Percentiles rank a stretch among this genome's conserved stretches.
These are phyloP conservation scores for Pogonomyrmex barbatus DNA, from an alignment of 1,140 invertebrate species.

Conservation along the genomic window DNA sequence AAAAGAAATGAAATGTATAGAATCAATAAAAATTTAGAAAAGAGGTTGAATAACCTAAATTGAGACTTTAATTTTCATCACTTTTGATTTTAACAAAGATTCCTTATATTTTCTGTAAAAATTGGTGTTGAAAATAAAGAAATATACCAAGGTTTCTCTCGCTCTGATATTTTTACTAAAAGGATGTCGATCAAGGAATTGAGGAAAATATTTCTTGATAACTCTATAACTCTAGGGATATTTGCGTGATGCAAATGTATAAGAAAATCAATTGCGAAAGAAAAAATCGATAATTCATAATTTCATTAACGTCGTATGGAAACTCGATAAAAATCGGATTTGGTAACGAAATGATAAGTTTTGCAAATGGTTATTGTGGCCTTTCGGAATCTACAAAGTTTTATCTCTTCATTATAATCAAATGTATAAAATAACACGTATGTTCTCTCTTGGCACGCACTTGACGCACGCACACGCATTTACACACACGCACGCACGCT, in stretches of 20 bases:
- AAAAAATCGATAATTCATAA: not conserved
- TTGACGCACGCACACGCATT: not conserved
- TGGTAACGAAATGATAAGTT: slow-evolving; percentile 42
- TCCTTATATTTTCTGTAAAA: slow-evolving; percentile 2
- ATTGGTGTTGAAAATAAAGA: not conserved
- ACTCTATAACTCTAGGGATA: not conserved
- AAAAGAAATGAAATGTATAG: not conserved
- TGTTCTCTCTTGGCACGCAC: slow-evolving; percentile 29
- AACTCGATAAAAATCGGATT: slow-evolving; percentile 17
- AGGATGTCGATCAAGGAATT: not conserved
- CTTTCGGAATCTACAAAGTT: slow-evolving; percentile 60
- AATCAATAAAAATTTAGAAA: not conserved
- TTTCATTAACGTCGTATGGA: not conserved
- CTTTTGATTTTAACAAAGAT: not conserved
- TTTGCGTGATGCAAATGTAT: not conserved
- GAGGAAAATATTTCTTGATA: not conserved
- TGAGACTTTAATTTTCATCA: not conserved
- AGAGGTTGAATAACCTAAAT: not conserved
- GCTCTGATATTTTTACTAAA: not conserved
- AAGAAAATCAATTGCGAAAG: not conserved
- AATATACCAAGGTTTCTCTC: not conserved
- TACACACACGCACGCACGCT: slow-evolving; percentile 25
- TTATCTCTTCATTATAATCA: slow-evolving; percentile 59
- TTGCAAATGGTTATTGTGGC: slow-evolving; percentile 49
- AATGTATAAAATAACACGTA: slow-evolving; percentile 59